Evolutionary conservation across 2,797 vertebrate species (phyloP).

Genomic region (Craterocephalus amniculus): DNA sequence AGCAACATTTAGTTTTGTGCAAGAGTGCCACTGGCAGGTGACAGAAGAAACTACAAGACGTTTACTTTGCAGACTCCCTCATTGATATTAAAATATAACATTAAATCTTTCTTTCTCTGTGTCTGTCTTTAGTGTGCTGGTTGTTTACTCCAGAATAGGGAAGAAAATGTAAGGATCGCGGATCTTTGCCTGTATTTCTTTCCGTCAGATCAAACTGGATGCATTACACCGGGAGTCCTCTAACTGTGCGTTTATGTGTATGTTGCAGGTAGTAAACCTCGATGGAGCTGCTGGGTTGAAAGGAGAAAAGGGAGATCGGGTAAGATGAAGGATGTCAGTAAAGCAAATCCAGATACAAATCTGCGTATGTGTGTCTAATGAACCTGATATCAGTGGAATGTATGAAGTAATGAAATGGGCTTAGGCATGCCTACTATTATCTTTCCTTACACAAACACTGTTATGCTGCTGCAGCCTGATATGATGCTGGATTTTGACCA

Average conservation of each 20-base stretch:
- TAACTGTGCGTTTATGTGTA: conserved; percentile 43
- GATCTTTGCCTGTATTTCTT: conserved; percentile 60
- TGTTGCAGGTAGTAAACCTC: conserved; percentile 61
- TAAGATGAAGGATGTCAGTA: conserved; percentile 44
- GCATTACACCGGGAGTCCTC: not conserved
- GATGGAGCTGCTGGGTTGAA: conserved; percentile 52
- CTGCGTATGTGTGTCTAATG: not conserved
- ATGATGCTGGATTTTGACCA: conserved; percentile 42
- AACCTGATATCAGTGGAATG: conserved; percentile 50
- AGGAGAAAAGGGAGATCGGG: conserved; percentile 73
- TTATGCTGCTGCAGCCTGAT: conserved; percentile 10
- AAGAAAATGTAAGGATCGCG: conserved; percentile 76
- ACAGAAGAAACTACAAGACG: conserved; percentile 29
- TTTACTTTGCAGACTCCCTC: not conserved
- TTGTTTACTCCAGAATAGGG: conserved; percentile 77
- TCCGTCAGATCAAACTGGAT: conserved; percentile 19
- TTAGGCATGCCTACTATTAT: conserved; percentile 40
- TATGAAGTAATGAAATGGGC: conserved; percentile 44
- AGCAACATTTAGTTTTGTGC: conserved; percentile 51
- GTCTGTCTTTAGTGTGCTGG: conserved; percentile 74
- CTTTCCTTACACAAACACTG: not conserved
- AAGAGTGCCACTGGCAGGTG: conserved; percentile 73
- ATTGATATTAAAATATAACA: conserved; percentile 8
- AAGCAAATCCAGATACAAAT: not conserved
- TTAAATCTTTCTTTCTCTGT: conserved; percentile 34